phyloP scores from a whole-genome alignment of 2,888 invertebrate species.

The Dasysyrphus albostriatus region DNA sequence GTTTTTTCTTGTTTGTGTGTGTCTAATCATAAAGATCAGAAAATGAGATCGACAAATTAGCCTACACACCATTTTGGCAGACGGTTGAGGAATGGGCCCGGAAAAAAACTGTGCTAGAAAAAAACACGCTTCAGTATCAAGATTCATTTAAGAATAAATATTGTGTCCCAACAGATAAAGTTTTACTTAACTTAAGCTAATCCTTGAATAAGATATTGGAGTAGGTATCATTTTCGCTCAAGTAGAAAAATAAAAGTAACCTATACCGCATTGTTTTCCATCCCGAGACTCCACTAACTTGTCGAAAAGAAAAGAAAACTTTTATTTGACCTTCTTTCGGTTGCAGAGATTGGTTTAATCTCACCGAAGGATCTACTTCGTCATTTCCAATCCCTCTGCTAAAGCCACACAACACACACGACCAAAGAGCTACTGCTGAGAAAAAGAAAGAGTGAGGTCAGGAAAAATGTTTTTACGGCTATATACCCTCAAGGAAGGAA shows the following conservation, averaged over 20 bases:
- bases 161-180: constrained; percentile 70
- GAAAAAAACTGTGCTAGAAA: constrained; percentile 37
- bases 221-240: constrained; percentile 21
- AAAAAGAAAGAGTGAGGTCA: constrained; percentile 41
- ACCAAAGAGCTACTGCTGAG: not conserved
- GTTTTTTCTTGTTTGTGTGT: not conserved
- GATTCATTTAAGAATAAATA: constrained; percentile 70
- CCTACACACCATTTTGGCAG: constrained; percentile 33
- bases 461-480: constrained; percentile 55
- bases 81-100: not conserved
- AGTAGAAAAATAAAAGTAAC: constrained; percentile 28
- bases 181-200: constrained; percentile 72
- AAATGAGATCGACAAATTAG: constrained; percentile 60
- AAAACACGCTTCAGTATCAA: constrained; percentile 44
- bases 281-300: not conserved
- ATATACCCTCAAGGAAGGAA: constrained; percentile 38
- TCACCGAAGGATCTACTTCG: constrained; percentile 55
- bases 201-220: constrained; percentile 54
- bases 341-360: constrained; percentile 65
- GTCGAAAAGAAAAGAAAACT: constrained; percentile 8
- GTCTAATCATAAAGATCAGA: constrained; percentile 53
- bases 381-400: constrained; percentile 40
- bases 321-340: constrained; percentile 62
- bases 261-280: not conserved
- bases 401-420: constrained; percentile 10